Evolutionary conservation across 2,797 vertebrate genomes (phyloP), one percentile per base, ranked within the genome.

Genomic region (Chiroxiphia lanceolata): DNA sequence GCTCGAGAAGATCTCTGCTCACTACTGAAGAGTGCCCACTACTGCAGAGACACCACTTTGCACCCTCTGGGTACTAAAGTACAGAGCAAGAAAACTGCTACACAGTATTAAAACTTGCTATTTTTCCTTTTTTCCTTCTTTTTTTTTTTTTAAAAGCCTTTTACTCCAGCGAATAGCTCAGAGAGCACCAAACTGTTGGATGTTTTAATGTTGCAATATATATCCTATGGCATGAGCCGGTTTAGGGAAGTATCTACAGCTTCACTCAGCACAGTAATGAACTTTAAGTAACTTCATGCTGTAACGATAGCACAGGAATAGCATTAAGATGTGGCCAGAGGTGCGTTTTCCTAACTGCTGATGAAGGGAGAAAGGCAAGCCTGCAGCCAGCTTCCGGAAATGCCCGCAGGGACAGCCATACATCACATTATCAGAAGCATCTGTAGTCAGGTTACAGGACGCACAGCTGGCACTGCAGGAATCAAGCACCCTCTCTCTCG

Each of bases 91-190:
- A 94, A 94, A 93, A 94, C 29, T 60, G 45, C 51, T 57, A 71
- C 1, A 14, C 38, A 44, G 50, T 38, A 89, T 77, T 67, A 80
- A 91, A 93, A 84, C 31, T 40, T 10, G 19, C 56, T 47, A 20
- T 4, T 64, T 80, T 38, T 8, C 13, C 13, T 22, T 59, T 53
- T 53, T 38, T 3, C 13, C 19, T 7, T 20, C 14, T 36, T 40
- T 54, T 57, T 34, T 70, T 45, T 48, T 83, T 50, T 57, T n/a
- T 12, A 56, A 3, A 88, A 93, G 72, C 42, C 82, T 92, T 90
- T 93, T 89, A 94, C 65, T 84, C 87, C 69, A 90, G 72, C 87
- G 94, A 95, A 97, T 95, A 91, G 81, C 85, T 92, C 83, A 83
- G 47, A 94, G 86, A 90, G 92, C 63, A 88, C 47, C 75, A 82